Conservation (phyloP, 2,797 vertebrate species). For the Pachyuromys duprasi region DNA sequence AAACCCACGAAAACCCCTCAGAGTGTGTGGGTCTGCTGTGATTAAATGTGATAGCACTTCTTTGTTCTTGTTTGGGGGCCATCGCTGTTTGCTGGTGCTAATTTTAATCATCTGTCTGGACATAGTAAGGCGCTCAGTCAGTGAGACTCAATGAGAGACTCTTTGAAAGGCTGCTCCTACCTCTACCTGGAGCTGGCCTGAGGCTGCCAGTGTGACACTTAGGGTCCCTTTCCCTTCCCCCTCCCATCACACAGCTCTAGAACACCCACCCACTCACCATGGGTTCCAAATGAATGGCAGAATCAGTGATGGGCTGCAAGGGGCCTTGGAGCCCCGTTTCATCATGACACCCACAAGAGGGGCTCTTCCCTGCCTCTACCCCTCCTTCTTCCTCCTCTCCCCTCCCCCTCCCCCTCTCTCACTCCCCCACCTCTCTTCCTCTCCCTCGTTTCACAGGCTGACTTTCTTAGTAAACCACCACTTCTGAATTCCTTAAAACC, state of each 20-base stretch:
- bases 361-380: neutral
- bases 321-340: neutral
- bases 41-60: neutral
- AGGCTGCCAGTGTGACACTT: neutral
- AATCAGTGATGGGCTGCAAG: neutral
- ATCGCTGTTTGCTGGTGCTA: neutral
- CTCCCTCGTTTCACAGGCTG: neutral
- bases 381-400: neutral
- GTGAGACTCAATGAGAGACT: neutral
- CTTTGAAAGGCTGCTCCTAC: neutral
- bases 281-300: neutral
- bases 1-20: slow-evolving; percentile 30
- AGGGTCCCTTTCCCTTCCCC: neutral
- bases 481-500: slow-evolving; percentile 71
- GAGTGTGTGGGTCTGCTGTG: neutral
- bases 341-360: neutral
- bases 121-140: neutral
- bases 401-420: no score
- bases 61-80: neutral
- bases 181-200: no score
- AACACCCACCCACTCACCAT: neutral
- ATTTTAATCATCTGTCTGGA: neutral
- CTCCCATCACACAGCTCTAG: neutral
- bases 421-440: neutral
- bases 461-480: slow-evolving; percentile 54